Evolutionary conservation across 2,113 vertebrate species (phyloP).

Genomic region (Falco punctatus): DNA sequence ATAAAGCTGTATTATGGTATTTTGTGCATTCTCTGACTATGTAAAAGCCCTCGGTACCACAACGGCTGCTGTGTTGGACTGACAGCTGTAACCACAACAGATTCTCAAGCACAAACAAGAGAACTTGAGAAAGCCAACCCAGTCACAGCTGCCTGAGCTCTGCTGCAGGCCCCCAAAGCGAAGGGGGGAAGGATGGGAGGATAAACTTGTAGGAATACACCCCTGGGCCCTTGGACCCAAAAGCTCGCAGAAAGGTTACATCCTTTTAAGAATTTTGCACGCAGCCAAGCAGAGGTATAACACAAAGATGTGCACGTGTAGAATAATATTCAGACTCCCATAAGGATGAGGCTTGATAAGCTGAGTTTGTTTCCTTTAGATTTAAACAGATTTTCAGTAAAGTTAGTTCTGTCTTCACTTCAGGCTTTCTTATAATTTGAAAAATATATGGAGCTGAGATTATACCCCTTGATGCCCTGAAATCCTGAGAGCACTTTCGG

Average conservation of each 20-base stretch:
- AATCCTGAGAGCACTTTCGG: not conserved
- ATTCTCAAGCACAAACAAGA: not conserved
- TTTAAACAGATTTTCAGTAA: not conserved
- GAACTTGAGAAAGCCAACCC: not conserved
- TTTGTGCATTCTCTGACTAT: not conserved
- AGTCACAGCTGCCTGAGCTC: not conserved
- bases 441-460: not conserved
- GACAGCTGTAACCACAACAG: not conserved
- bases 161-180: not conserved
- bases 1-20: accelerated
- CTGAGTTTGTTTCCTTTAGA: not conserved
- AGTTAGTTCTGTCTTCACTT: not conserved
- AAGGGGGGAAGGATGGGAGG: not conserved
- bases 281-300: not conserved
- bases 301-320: not conserved
- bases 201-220: not conserved
- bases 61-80: not conserved
- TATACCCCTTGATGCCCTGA: not conserved
- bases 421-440: not conserved
- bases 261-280: not conserved
- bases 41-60: not conserved
- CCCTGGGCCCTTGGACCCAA: too few species aligned
- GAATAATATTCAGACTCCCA: not conserved
- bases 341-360: not conserved
- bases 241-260: not conserved